Conservation (phyloP, 2,113 vertebrate genomes). For the Sterrhoptilus dennistouni region DNA sequence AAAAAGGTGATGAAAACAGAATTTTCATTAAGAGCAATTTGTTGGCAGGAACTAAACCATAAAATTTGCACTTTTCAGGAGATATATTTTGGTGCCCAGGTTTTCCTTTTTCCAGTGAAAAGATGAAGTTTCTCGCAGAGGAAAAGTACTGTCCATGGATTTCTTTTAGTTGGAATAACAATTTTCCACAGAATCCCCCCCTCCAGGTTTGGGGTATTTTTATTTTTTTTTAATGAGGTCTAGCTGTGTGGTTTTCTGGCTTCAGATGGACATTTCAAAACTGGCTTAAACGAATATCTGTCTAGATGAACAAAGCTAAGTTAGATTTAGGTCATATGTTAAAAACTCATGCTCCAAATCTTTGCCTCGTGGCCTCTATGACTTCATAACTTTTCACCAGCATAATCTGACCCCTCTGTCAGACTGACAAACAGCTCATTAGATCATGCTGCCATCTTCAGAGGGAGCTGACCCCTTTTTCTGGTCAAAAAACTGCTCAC, state of each 20-base stretch:
- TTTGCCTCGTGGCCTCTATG: not conserved
- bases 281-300: not conserved
- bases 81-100: not conserved
- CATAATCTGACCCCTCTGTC: not conserved
- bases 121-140: not conserved
- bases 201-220: too few relatives aligned
- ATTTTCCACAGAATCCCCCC: not conserved
- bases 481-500: not conserved
- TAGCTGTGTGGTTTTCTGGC: constrained; percentile 24
- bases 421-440: not conserved
- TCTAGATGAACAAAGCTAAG: not conserved
- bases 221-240: not conserved
- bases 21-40: not conserved
- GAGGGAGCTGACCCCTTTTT: not conserved
- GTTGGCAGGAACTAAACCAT: not conserved
- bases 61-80: not conserved
- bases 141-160: not conserved
- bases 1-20: not conserved
- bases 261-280: constrained; percentile 7
- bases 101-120: not conserved
- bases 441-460: not conserved
- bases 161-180: not conserved
- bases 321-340: not conserved
- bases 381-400: not conserved
- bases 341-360: not conserved